Evolutionary conservation across 2,113 vertebrate species (phyloP).

Genomic region (Suricata suricatta): DNA sequence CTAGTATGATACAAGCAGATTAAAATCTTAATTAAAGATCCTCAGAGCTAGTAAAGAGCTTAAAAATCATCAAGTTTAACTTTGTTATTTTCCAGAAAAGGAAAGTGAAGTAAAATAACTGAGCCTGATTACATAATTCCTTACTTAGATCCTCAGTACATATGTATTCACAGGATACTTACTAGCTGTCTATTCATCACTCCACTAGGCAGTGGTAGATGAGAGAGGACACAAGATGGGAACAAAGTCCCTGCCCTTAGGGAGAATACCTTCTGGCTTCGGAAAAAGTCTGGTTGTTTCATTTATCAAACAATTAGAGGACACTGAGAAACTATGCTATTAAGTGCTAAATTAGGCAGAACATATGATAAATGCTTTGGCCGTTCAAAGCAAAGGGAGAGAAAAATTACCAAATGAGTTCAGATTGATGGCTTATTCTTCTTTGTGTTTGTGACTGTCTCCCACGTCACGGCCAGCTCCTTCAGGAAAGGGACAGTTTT

Average conservation of each 20-base stretch:
- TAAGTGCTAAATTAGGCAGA: conserved; percentile 59
- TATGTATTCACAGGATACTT: neutral
- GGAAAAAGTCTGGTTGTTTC: neutral
- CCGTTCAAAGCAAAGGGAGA: conserved; percentile 42
- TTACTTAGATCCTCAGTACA: neutral
- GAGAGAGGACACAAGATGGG: neutral
- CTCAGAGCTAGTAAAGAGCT: neutral
- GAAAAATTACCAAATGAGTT: conserved; percentile 55
- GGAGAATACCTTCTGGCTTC: neutral
- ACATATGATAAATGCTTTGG: conserved; percentile 51
- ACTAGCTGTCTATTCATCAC: neutral
- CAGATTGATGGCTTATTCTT: conserved; percentile 46
- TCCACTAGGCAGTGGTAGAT: neutral
- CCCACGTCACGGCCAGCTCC: neutral
- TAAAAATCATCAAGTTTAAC: conserved; percentile 26
- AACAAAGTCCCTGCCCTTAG: conserved; percentile 44
- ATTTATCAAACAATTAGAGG: conserved; percentile 60
- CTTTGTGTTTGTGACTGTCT: conserved; percentile 31
- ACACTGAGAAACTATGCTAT: conserved; percentile 61
- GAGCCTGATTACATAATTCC: neutral
- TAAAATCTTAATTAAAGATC: conserved; percentile 40
- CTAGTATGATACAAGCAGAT: neutral
- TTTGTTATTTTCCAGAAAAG: neutral
- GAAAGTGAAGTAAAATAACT: neutral
- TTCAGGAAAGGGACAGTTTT: neutral